Evolutionary conservation across 1,140 invertebrate genomes (phyloP).

Genomic region (Nixonia krombeini): DNA sequence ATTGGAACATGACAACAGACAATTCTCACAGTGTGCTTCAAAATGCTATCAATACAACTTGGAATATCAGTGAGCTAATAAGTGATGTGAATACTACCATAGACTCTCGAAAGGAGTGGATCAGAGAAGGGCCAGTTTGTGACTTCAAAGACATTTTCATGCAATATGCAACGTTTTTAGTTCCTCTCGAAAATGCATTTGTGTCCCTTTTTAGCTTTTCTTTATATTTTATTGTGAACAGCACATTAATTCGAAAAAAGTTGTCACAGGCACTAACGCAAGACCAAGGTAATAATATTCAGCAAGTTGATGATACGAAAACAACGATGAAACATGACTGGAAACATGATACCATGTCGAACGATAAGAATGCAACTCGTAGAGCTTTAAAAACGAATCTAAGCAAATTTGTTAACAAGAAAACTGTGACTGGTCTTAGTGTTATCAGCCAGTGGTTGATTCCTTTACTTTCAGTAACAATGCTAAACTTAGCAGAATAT

Average conservation of each 20-base stretch:
- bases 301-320: too few species aligned
- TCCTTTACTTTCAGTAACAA: background rate
- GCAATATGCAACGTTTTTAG: conserved; percentile 9
- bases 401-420: background rate
- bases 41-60: background rate
- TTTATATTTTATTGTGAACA: conserved; percentile 9
- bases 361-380: too few species aligned
- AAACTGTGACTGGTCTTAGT: conserved; percentile 3
- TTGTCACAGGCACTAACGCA: background rate
- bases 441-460: conserved; percentile 14
- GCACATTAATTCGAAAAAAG: background rate
- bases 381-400: background rate
- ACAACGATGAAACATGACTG: too few species aligned
- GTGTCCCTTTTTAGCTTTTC: conserved; percentile 15
- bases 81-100: too few species aligned
- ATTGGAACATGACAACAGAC: conserved; percentile 2
- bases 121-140: too few species aligned
- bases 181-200: conserved; percentile 32
- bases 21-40: background rate
- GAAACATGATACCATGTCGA: too few species aligned
- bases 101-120: too few species aligned
- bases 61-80: conserved; percentile 2
- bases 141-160: conserved; percentile 4
- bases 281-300: too few species aligned
- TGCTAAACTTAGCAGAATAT: background rate